A percentile compares a stretch with the other conserved stretches of the same genome.
Evolutionary conservation across 2,888 invertebrate species (phyloP).

Genomic region (Parelbella ahira): DNA sequence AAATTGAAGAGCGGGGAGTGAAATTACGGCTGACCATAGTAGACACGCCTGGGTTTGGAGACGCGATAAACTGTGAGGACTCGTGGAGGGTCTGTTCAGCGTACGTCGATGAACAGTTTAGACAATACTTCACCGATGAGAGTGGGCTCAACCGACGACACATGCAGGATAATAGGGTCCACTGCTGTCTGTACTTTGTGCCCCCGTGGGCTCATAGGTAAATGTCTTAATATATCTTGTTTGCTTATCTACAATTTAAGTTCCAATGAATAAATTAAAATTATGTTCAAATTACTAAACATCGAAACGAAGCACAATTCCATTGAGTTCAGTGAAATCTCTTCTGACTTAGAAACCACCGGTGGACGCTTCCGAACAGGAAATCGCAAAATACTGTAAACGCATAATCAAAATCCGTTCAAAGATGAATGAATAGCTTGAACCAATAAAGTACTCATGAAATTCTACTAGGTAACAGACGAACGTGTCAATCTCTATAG

Average conservation of each 20-base stretch:
- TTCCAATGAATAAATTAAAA: too few species aligned
- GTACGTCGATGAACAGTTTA: constrained; percentile 95
- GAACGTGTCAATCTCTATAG: constrained; percentile 2
- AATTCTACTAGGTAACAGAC: constrained; percentile 3
- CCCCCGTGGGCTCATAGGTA: constrained; percentile 98
- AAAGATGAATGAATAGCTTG: too few species aligned
- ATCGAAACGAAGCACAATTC: too few species aligned
- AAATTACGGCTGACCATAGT: constrained; percentile 94
- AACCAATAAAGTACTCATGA: too few species aligned
- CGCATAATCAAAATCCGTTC: too few species aligned
- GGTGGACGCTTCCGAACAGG: too few species aligned
- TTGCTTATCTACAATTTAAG: too few species aligned
- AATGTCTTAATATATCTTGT: too few species aligned
- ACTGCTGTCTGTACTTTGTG: constrained; percentile 97
- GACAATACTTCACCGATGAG: constrained; percentile 93
- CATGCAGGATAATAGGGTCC: constrained; percentile 97
- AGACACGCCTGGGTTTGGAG: constrained; percentile 97
- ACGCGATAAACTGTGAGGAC: constrained; percentile 95
- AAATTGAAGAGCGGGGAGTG: constrained; percentile 96
- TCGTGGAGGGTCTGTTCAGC: constrained; percentile 95
- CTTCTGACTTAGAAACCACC: too few species aligned
- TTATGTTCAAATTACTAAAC: too few species aligned
- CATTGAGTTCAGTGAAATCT: too few species aligned
- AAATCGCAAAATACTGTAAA: too few species aligned
- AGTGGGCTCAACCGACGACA: constrained; percentile 96